Conservation (phyloP, 2,888 invertebrate species). For the Watsonalla binaria region DNA sequence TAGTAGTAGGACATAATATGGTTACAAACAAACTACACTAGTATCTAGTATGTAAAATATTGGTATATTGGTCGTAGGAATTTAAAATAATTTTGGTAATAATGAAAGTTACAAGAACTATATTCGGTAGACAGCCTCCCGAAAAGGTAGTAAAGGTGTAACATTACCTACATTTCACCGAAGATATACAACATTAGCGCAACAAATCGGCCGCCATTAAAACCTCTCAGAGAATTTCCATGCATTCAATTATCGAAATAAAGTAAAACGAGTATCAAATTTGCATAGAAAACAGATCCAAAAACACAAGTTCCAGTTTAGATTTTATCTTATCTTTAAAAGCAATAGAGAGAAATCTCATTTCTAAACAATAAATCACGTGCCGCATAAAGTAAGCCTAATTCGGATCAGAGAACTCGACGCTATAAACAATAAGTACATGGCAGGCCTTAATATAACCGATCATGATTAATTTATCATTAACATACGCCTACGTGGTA, state of each 20-base stretch:
- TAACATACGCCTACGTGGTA: constrained; percentile 43
- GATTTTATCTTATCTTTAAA: neutral
- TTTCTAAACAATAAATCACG: neutral
- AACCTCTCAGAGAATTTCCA: neutral
- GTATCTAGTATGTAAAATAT: too few relatives aligned
- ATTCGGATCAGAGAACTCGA: constrained; percentile 3
- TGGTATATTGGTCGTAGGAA: too few relatives aligned
- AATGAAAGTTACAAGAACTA: too few relatives aligned
- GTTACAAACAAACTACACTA: too few relatives aligned
- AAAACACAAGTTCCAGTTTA: neutral
- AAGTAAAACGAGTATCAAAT: neutral
- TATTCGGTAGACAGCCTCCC: too few relatives aligned
- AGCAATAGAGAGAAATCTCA: neutral
- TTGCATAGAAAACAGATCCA: neutral
- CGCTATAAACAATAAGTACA: constrained; percentile 10
- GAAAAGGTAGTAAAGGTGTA: too few relatives aligned
- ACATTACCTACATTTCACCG: too few relatives aligned
- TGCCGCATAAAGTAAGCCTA: constrained; percentile 10
- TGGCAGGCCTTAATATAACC: constrained; percentile 18
- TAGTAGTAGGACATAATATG: too few relatives aligned
- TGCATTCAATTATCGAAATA: neutral
- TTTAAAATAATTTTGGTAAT: too few relatives aligned
- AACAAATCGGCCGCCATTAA: neutral
- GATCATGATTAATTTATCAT: constrained; percentile 48
- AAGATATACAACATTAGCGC: neutral